Evolutionary conservation across 2,797 vertebrate species (phyloP), one percentile per base, ranked within the genome.

Genomic region (Typhlichthys eigenmanni): DNA sequence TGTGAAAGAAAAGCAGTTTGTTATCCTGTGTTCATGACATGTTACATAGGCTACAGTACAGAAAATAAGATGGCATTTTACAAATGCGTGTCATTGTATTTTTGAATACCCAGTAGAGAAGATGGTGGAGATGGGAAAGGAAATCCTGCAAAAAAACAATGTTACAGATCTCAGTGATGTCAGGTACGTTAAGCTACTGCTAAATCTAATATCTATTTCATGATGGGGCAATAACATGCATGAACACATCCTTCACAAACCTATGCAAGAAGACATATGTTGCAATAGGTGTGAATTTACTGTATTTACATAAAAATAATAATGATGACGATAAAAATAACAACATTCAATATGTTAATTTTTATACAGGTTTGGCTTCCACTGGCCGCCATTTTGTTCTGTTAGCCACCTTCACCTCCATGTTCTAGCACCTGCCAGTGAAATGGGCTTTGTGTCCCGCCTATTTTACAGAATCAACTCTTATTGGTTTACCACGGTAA

Each of bases 401-500:
- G 94, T 99, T 74, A 74, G 91, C 57, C 98, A 99, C 72, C 87
- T 99, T 51, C 98, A 99, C 76, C 96, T 99, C 55, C 98, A 99
- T 0, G 93, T 99, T 51, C 79, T 99, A 75, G 96, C 98, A 46
- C 98, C 98, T 60, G 95, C 83, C 56, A 95, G 93, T 87, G 93
- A 97, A 69, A 88, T 99, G 77, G 89, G 95, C 67, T 96, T 98
- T 84, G 82, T 97, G 61, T 96, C 96, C 64, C 94, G 92, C 58
- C 66, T 96, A 58, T 55, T 97, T 76, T 99, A 96, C 83, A 95
- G 92, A 83, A 65, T 90, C 48, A 93, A 97, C 78, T 96, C 97
- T 16, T 97, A 96, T 79, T 99, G 98, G 98, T 99, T 99, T 75
- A 88, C 98, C 68, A 95, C 96, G 7, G 97, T 99, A 89, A 94